Base-by-base conservation (phyloP, 2,888 invertebrate species). In the Drepanosiphum platanoidis region DNA sequence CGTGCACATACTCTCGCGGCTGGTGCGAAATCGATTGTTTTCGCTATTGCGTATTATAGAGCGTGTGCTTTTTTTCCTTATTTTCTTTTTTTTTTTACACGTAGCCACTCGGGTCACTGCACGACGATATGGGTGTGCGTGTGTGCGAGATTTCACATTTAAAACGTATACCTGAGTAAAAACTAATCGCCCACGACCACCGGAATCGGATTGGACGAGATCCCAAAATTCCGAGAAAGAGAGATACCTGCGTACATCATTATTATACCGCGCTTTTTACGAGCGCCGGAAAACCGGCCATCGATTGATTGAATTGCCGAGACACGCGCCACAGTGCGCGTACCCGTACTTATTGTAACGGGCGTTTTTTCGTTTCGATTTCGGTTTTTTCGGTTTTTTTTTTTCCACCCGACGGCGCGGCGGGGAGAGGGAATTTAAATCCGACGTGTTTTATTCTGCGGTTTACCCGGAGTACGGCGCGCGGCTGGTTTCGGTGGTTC, bases 11-110 rank as follows among this genome's bases (percentile, higher is more conserved):
- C 22, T 15, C 30, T 3, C 42, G 15, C n/a, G 72, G 30, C 27
- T 18, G 30, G 30, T 46, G 3, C 72, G 42, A 18, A 72, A 72
- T 72, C 72, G 30, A 72, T 72, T 72, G 52, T 74, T 74, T 74
- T 74, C 52, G 74, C 75, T n/a, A 75, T n/a, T 36, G 18, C 58
- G 8, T 58, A 18, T 7, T 58, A 58, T n/a, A n/a, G n/a, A 42
- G n/a, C 1, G 8, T 61, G 66, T 7, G 66, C 66, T 66, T 66
- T 58, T 75, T 52, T 42, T 15, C 27, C 27, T 34, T 61, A n/a
- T 61, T 72, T 46, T 46, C 46, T 61, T 18, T 61, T 18, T 27
- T 18, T 61, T 4, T 61, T 18, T 61, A 18, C 3, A 8, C 3
- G 18, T n/a, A 1, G 5, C 22, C 22, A 27, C 27, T 27, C 27